Evolutionary conservation across 2,888 invertebrate species (phyloP), one percentile per base, ranked within the genome.

Genomic region (Drosophila greeni): DNA sequence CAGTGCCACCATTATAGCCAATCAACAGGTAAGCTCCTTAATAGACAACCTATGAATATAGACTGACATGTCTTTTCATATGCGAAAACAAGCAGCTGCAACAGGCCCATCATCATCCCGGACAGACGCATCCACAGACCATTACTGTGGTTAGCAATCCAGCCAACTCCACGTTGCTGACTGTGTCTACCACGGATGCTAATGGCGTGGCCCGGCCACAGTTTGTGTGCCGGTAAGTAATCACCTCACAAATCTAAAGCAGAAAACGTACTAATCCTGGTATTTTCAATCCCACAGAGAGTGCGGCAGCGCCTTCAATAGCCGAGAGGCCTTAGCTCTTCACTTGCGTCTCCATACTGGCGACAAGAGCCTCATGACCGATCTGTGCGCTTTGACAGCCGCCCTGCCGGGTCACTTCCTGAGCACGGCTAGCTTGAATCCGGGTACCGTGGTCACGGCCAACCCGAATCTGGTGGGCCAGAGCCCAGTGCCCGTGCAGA

Each of bases 341-440:
- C 95, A 95, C 90, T 92, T 94, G 87, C 92, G 95, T 72, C 90
- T 95, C 84, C 95, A 95, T 88, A 93, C 94, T 59, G 95, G 94
- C 70, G 95, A 95, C 88, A 92, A 94, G 85, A 93, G 94, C 73
- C 92, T 94, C 81, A 94, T 95, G 76, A 94, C 94, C 64, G 95
- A 95, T 89, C 91, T 95, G 86, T 94, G 95, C 88, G 94, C 94
- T 78, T 90, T 95, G 79, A 94, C 95, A 33, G 94, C 94, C 64
- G 93, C 94, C 73, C 90, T 95, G 86, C 93, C 93, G 61, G 92
- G 93, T 34, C 92, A 93, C 70, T 92, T 92, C 64, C 90, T 91
- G 57, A 89, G 87, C 75, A 87, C 88, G 39, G 82, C 87, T 29
- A 85, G 86, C 75, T 73, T 89, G 26, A 88, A 88, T 82, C 87